Percentiles rank a stretch among this genome's conserved stretches.
Evolutionary conservation across 2,888 invertebrate genomes (phyloP).

Genomic region (Xylocampa areola): DNA sequence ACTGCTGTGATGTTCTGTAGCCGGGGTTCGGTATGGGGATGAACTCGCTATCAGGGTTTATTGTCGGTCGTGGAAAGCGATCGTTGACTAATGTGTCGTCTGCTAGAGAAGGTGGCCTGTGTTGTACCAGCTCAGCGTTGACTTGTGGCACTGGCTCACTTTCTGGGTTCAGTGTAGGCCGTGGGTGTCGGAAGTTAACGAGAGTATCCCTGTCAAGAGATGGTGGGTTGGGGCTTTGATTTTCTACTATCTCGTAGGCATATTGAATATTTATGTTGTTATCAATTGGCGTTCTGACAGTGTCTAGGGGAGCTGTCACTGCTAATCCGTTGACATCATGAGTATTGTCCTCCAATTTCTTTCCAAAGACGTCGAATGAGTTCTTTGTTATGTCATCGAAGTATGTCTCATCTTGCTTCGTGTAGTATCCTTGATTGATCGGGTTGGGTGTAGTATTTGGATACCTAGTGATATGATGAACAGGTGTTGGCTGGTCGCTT

Average conservation of each 20-base stretch:
- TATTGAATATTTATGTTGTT: conserved; percentile 89
- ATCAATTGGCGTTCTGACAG: conserved; percentile 84
- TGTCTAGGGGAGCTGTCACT: conserved; percentile 84
- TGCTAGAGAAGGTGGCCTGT: conserved; percentile 86
- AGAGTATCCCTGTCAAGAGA: conserved; percentile 92
- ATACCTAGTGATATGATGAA: conserved; percentile 73
- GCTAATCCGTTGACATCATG: conserved; percentile 84
- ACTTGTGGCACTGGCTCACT: conserved; percentile 88
- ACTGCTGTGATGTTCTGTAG: conserved; percentile 77
- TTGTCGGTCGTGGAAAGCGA: conserved; percentile 91
- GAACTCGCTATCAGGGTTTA: conserved; percentile 93
- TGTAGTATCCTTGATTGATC: conserved; percentile 91
- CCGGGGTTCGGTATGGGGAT: conserved; percentile 85
- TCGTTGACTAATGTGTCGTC: conserved; percentile 93
- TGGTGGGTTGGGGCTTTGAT: conserved; percentile 77
- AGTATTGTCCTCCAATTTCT: conserved; percentile 90
- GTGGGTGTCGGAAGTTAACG: conserved; percentile 92
- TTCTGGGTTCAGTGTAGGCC: conserved; percentile 92
- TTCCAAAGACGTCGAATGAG: conserved; percentile 93
- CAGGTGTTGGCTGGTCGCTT: conserved; percentile 75
- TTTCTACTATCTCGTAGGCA: conserved; percentile 83
- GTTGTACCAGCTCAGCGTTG: conserved; percentile 75
- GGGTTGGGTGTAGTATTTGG: conserved; percentile 89
- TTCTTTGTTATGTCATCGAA: conserved; percentile 93
- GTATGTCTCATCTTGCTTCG: conserved; percentile 91